Evolutionary conservation across 2,113 vertebrate genomes (phyloP).

Genomic region (Benitochromis conjunctus): DNA sequence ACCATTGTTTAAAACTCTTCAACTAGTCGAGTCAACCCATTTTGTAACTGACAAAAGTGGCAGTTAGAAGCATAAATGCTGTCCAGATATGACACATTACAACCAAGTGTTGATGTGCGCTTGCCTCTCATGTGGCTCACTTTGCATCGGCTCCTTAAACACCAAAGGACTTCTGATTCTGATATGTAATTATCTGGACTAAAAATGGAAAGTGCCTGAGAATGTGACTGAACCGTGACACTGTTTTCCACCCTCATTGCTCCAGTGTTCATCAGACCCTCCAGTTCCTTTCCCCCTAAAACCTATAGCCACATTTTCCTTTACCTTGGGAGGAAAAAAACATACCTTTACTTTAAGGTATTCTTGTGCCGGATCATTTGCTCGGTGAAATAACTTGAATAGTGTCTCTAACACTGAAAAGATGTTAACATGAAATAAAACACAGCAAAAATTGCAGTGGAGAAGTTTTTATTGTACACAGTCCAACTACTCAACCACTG

Average conservation of each 20-base stretch:
- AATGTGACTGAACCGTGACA: neutral
- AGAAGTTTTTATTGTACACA: neutral
- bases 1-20: neutral
- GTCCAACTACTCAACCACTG: neutral
- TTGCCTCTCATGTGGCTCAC: neutral
- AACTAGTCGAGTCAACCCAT: neutral
- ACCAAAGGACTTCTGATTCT: neutral
- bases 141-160: neutral
- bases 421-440: neutral
- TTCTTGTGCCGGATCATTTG: neutral
- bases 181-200: neutral
- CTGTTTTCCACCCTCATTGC: neutral
- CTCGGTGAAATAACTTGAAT: neutral
- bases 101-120: neutral
- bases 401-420: neutral
- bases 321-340: neutral
- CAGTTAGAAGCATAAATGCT: neutral
- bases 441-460: neutral
- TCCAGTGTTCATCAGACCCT: neutral
- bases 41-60: neutral
- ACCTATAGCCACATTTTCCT: neutral
- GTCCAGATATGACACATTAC: neutral
- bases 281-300: neutral
- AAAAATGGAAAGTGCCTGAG: neutral
- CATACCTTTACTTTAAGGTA: neutral